These are phyloP conservation scores for Passer domesticus DNA, from an alignment of 2,113 vertebrate species.

Conservation along the genomic window DNA sequence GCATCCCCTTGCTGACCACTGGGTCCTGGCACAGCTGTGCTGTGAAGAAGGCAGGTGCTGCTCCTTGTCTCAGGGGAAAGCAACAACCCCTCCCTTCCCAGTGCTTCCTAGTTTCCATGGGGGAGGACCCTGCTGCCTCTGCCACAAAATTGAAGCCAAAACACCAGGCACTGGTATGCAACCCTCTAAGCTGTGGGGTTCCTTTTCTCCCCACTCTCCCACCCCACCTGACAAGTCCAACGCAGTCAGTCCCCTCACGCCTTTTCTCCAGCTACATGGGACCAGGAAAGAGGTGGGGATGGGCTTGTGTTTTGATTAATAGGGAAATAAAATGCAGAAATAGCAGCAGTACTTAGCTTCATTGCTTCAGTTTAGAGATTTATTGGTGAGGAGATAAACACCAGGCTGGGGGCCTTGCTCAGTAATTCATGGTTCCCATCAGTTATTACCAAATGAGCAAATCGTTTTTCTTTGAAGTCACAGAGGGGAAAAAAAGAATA, in stretches of 20 bases:
- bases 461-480: conserved; percentile 43
- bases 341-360: conserved; percentile 60
- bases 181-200: neutral
- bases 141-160: neutral
- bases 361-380: conserved; percentile 66
- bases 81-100: neutral
- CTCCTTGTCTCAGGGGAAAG: neutral
- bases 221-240: neutral
- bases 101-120: neutral
- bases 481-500: neutral
- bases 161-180: neutral
- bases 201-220: neutral
- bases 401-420: conserved; percentile 30
- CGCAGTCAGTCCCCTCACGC: rapidly evolving
- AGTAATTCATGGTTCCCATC: conserved; percentile 40
- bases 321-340: conserved; percentile 69
- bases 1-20: neutral
- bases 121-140: rapidly evolving
- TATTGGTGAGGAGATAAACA: conserved; percentile 64
- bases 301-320: conserved; percentile 63
- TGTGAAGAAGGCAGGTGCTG: neutral
- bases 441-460: conserved; percentile 64
- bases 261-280: neutral
- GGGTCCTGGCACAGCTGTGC: rapidly evolving
- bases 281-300: neutral